phyloP scores from a whole-genome alignment of 2,113 vertebrate genomes.

The Oryzias celebensis region DNA sequence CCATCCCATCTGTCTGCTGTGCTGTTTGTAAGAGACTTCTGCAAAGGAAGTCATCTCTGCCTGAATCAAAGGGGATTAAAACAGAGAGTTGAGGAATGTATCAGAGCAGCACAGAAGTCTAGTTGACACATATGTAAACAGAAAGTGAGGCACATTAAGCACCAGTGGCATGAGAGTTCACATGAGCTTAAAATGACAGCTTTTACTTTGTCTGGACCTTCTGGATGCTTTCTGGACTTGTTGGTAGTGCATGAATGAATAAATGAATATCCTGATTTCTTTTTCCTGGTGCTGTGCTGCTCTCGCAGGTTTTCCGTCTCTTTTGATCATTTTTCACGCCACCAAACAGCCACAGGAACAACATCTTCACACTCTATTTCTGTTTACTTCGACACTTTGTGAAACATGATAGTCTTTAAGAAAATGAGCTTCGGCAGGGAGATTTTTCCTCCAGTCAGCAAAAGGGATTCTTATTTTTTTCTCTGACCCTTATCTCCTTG shows the following conservation, averaged over 20 bases:
- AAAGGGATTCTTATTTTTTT: constrained; percentile 18
- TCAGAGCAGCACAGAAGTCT: constrained; percentile 33
- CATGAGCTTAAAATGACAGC: not conserved
- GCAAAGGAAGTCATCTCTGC: constrained; percentile 44
- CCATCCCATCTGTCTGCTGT: constrained; percentile 24
- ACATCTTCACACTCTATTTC: constrained; percentile 26
- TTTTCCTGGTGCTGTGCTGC: constrained; percentile 1
- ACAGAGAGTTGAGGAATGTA: constrained; percentile 39
- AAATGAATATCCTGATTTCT: constrained; percentile 7
- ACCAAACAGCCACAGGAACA: constrained; percentile 43
- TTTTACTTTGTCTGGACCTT: constrained; percentile 2
- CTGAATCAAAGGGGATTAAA: constrained; percentile 64
- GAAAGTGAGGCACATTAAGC: constrained; percentile 7
- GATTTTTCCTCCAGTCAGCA: constrained; percentile 13
- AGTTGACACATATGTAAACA: constrained; percentile 1
- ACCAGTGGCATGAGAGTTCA: constrained; percentile 7
- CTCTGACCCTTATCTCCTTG: constrained; percentile 6
- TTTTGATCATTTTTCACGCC: constrained; percentile 36
- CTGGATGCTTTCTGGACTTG: constrained; percentile 10
- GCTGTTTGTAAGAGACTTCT: constrained; percentile 54
- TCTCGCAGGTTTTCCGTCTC: constrained; percentile 20
- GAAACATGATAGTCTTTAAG: constrained; percentile 25
- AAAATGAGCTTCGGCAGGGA: constrained; percentile 43
- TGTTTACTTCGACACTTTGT: constrained; percentile 47
- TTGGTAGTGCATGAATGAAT: constrained; percentile 50